A percentile compares a stretch with the other conserved stretches of the same genome.
These are phyloP conservation scores for Eueides isabella DNA, from an alignment of 1,140 invertebrate genomes.

Conservation along the genomic window DNA sequence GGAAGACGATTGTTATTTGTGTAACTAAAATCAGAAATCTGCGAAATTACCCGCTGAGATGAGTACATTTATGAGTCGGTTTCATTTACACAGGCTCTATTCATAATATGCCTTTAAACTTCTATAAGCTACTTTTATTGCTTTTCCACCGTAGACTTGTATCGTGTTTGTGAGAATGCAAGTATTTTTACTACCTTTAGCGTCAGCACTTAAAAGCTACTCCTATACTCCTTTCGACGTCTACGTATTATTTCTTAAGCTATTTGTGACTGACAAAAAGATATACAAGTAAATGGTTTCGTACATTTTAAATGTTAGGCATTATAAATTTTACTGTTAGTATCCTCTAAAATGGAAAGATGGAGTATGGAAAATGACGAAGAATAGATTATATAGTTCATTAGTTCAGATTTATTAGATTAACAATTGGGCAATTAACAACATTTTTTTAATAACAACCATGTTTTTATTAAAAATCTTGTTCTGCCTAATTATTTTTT, in stretches of 20 bases:
- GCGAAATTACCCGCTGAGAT: constrained; percentile 15
- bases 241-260: constrained; percentile 28
- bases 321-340: not conserved
- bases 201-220: constrained; percentile 21
- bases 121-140: constrained; percentile 15
- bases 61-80: constrained; percentile 17
- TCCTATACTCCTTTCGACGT: constrained; percentile 7
- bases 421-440: not conserved
- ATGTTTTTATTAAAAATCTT: too few species aligned
- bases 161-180: constrained; percentile 9
- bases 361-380: too few species aligned
- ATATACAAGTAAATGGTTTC: not conserved
- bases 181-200: constrained; percentile 26
- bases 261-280: constrained; percentile 32
- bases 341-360: not conserved
- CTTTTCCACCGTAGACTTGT: not conserved
- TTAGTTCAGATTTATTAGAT: not conserved
- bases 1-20: constrained; percentile 24
- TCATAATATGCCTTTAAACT: constrained; percentile 4
- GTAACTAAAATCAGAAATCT: constrained; percentile 34
- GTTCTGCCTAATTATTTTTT: not conserved
- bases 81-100: constrained; percentile 26
- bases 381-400: too few species aligned
- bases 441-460: too few species aligned
- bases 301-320: not conserved